Conservation (phyloP, 2,888 invertebrate species). For the Stomorhina lunata region DNA sequence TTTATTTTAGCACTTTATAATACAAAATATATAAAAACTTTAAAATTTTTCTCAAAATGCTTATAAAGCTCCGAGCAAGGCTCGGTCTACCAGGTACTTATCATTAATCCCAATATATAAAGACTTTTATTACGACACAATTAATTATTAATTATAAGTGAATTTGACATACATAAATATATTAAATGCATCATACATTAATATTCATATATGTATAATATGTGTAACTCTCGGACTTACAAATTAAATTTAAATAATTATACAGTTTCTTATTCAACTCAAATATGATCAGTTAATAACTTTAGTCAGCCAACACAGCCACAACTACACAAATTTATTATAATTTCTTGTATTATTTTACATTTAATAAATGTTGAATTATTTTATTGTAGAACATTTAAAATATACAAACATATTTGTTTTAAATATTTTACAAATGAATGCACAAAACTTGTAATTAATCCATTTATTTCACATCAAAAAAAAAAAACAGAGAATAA, state of each 20-base stretch:
- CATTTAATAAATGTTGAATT: neutral
- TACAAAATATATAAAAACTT: too few relatives aligned
- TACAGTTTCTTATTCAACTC: neutral
- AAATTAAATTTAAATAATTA: neutral
- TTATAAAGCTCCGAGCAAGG: too few relatives aligned
- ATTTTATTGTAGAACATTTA: too few relatives aligned
- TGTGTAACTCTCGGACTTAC: neutral
- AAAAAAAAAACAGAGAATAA: neutral
- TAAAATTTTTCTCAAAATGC: too few relatives aligned
- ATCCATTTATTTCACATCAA: constrained; percentile 29
- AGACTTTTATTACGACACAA: too few relatives aligned
- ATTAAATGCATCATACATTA: too few relatives aligned
- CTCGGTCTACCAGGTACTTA: too few relatives aligned
- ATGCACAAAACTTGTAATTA: constrained; percentile 9
- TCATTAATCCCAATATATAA: too few relatives aligned
- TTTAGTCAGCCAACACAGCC: neutral
- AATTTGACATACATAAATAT: too few relatives aligned
- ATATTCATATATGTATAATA: too few relatives aligned
- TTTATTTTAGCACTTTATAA: too few relatives aligned
- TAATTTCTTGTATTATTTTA: neutral
- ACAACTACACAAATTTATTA: neutral
- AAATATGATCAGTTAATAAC: neutral
- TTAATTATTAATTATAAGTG: too few relatives aligned
- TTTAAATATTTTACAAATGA: neutral
- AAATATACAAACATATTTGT: neutral